Conservation (phyloP, 2,888 invertebrate species). For the Zygogramma bicolorata region DNA sequence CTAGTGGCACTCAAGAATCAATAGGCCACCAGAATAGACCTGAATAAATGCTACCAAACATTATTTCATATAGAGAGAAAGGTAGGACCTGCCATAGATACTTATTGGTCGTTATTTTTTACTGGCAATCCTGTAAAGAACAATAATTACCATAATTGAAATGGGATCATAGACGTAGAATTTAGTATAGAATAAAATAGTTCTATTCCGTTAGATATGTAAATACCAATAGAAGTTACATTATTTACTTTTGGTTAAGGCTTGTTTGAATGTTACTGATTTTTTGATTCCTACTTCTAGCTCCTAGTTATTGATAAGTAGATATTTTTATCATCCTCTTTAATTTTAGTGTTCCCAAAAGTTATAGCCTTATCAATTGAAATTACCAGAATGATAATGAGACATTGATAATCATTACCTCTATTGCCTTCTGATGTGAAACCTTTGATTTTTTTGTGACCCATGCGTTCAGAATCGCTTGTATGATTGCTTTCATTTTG, state of each 20-base stretch:
- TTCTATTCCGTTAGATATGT: neutral
- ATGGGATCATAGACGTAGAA: conserved; percentile 33
- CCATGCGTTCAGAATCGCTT: neutral
- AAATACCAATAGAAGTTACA: neutral
- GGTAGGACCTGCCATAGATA: too few species aligned
- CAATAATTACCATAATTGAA: conserved; percentile 20
- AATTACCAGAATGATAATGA: conserved; percentile 10
- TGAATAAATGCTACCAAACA: too few species aligned
- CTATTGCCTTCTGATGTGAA: conserved; percentile 59
- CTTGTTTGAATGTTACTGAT: conserved; percentile 49
- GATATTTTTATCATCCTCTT: neutral
- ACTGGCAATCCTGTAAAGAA: neutral
- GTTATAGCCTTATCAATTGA: neutral
- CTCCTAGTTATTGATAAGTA: conserved; percentile 4
- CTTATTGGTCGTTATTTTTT: too few species aligned
- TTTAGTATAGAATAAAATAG: conserved; percentile 26
- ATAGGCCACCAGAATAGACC: too few species aligned
- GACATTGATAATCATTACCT: conserved; percentile 61
- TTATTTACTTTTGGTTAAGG: conserved; percentile 36
- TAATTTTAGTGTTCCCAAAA: neutral
- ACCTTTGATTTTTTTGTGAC: neutral
- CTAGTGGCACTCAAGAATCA: too few species aligned
- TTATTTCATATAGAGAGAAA: too few species aligned
- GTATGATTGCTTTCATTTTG: neutral
- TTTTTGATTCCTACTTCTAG: conserved; percentile 3